Conservation (phyloP, 2,888 invertebrate species). For the Thecocarcelia acutangulata region DNA sequence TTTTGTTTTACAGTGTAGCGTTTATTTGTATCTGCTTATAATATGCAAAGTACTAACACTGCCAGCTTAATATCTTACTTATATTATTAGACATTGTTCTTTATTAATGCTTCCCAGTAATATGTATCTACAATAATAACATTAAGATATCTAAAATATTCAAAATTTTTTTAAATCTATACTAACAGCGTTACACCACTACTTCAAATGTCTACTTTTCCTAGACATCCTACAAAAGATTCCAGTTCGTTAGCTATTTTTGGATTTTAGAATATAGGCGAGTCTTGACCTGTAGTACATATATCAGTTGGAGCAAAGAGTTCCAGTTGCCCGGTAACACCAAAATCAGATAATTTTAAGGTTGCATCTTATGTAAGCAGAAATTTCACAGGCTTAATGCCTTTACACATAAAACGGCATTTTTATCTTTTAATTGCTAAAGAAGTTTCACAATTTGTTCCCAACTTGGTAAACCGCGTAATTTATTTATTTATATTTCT, state of each 20-base stretch:
- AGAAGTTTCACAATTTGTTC: conserved; percentile 97
- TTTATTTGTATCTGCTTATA: conserved; percentile 89
- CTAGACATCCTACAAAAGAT: conserved; percentile 94
- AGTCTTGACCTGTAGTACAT: conserved; percentile 95
- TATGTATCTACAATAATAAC: conserved; percentile 87
- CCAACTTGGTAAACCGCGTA: conserved; percentile 97
- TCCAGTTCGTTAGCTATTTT: conserved; percentile 98
- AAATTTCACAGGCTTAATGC: conserved; percentile 99
- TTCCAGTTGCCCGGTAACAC: conserved; percentile 96
- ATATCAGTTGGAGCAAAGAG: conserved; percentile 93
- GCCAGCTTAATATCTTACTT: conserved; percentile 89
- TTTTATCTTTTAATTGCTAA: conserved; percentile 92
- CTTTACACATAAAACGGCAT: conserved; percentile 99
- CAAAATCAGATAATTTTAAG: conserved; percentile 98
- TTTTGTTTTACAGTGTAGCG: conserved; percentile 92
- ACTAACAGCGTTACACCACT: conserved; percentile 96
- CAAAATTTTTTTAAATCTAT: not conserved
- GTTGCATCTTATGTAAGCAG: conserved; percentile 94
- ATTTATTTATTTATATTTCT: too few relatives aligned
- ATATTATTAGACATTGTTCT: conserved; percentile 86
- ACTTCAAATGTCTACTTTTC: conserved; percentile 99
- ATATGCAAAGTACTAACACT: conserved; percentile 90
- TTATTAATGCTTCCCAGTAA: conserved; percentile 97
- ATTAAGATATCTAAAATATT: not conserved
- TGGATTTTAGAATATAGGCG: conserved; percentile 99